Evolutionary conservation across 2,797 vertebrate genomes (phyloP).

Genomic region (Orestias chungarensis): DNA sequence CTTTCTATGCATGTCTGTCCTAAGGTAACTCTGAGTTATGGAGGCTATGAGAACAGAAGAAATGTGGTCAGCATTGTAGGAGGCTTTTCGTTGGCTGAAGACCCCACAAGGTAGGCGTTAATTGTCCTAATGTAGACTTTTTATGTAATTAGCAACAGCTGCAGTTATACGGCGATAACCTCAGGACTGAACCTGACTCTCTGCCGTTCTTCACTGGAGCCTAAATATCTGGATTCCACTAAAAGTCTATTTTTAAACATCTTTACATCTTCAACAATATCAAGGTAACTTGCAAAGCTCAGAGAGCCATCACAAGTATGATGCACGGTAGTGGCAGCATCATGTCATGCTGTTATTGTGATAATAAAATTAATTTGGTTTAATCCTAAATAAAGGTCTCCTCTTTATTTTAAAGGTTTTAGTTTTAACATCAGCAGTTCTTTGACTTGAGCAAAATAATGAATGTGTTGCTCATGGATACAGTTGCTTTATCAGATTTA

Average conservation of each 20-base stretch:
- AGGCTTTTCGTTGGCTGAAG: slow-evolving; percentile 86
- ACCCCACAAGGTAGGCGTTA: slow-evolving; percentile 87
- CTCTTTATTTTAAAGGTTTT: neutral
- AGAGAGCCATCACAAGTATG: neutral
- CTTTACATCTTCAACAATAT: neutral
- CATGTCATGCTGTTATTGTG: no score
- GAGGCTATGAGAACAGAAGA: slow-evolving; percentile 90
- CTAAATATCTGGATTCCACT: no score
- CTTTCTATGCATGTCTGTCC: neutral
- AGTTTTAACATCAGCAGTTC: neutral
- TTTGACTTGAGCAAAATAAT: no score
- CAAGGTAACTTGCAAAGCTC: neutral
- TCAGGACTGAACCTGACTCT: no score
- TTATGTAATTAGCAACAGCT: neutral
- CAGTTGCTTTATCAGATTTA: neutral
- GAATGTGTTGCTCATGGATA: neutral
- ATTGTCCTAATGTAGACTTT: neutral
- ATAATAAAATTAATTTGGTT: neutral
- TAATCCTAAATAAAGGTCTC: neutral
- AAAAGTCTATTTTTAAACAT: no score
- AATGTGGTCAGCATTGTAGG: slow-evolving; percentile 89
- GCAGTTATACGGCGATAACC: neutral
- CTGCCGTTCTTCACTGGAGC: neutral
- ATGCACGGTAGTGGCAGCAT: no score
- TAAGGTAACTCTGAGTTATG: slow-evolving; percentile 95